These are phyloP conservation scores for Aspidiotus destructor DNA, from an alignment of 2,888 invertebrate species.

Conservation along the genomic window DNA sequence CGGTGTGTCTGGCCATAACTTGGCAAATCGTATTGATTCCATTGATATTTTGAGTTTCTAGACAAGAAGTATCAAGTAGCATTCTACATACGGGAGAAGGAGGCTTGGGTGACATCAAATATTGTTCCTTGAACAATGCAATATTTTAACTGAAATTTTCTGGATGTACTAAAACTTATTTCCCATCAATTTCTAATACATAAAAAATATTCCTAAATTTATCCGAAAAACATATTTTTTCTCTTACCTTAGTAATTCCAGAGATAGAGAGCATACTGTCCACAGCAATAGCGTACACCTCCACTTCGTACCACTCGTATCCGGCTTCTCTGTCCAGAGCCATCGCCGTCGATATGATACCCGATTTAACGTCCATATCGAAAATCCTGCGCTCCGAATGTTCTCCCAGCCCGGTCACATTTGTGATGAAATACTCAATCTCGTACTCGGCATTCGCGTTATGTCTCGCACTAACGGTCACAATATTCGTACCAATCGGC, in stretches of 20 bases:
- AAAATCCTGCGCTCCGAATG: conserved; percentile 79
- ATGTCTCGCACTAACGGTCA: conserved; percentile 62
- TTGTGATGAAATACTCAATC: conserved; percentile 74
- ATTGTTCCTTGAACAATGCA: no score
- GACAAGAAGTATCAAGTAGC: no score
- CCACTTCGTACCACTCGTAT: conserved; percentile 69
- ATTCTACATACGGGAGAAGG: no score
- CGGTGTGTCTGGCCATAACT: no score
- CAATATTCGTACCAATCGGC: conserved; percentile 71
- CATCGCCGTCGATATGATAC: conserved; percentile 75
- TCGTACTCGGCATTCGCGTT: conserved; percentile 43
- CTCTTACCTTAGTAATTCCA: conserved; percentile 71
- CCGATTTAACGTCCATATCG: conserved; percentile 79
- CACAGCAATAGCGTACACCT: conserved; percentile 72
- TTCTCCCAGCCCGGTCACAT: conserved; percentile 50
- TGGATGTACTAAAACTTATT: no score
- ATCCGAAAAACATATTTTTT: no score
- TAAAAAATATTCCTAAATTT: no score
- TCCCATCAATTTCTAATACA: no score
- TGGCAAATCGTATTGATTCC: no score
- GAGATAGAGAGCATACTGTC: conserved; percentile 59
- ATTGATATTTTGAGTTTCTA: no score
- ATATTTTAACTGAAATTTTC: no score
- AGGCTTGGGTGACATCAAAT: no score
- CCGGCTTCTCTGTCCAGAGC: conserved; percentile 76